A percentile compares a stretch with the other conserved stretches of the same genome.
phyloP scores from a whole-genome alignment of 30 jellyfish, hydroid and myxozoan species.

The Rhopilema esculentum region DNA sequence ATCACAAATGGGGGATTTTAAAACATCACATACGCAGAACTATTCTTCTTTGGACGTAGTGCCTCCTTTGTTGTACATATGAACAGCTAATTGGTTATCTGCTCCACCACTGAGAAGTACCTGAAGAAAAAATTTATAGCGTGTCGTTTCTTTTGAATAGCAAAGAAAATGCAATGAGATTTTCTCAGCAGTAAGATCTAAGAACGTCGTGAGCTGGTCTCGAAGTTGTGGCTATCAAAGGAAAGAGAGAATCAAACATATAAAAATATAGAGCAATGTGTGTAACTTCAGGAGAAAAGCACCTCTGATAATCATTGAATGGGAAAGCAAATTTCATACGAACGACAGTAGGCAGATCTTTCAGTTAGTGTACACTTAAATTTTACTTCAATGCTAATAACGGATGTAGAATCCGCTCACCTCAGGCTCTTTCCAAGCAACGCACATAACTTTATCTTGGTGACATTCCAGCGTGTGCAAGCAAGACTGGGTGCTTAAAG shows the following conservation, averaged over 20 bases:
- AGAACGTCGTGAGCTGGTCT: too few relatives aligned
- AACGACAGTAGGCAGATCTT: too few relatives aligned
- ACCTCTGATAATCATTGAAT: too few relatives aligned
- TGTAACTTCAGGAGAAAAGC: too few relatives aligned
- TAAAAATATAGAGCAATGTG: too few relatives aligned
- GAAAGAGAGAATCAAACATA: too few relatives aligned
- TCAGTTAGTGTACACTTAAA: neutral
- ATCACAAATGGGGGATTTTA: neutral
- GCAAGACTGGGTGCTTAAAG: slow-evolving; percentile 67
- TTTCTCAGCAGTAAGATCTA: too few relatives aligned
- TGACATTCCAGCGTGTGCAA: slow-evolving; percentile 71
- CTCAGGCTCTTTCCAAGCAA: slow-evolving; percentile 74
- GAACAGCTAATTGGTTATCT: slow-evolving; percentile 54
- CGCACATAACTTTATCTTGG: slow-evolving; percentile 92
- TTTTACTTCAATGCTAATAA: neutral
- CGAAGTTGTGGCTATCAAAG: too few relatives aligned
- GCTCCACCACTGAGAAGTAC: slow-evolving; percentile 84
- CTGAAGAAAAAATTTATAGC: slow-evolving; percentile 18
- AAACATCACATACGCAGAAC: neutral
- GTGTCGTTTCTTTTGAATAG: neutral
- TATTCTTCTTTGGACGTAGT: slow-evolving; percentile 6
- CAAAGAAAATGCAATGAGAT: too few relatives aligned
- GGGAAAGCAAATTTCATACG: too few relatives aligned
- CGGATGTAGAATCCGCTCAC: slow-evolving; percentile 9
- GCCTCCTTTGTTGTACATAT: slow-evolving; percentile 39